A percentile compares a stretch with the other conserved stretches of the same genome.
These are phyloP conservation scores for Oxytorus armatus DNA, from an alignment of 2,888 invertebrate species.

Conservation along the genomic window DNA sequence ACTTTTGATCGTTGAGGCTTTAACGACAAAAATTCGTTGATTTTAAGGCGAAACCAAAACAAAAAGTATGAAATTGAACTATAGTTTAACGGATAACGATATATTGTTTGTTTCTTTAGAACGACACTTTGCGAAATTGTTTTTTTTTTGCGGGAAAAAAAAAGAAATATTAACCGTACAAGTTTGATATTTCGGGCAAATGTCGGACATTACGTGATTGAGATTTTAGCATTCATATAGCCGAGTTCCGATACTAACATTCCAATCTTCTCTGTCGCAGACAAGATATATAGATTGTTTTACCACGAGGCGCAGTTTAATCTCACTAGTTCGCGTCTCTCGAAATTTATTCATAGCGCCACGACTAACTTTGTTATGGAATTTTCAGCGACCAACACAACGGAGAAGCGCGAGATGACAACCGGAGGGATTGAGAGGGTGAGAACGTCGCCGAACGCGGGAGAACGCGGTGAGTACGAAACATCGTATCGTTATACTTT, in stretches of 20 bases:
- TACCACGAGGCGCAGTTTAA: slow-evolving; percentile 72
- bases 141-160: neutral
- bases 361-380: slow-evolving; percentile 81
- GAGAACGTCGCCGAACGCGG: too few relatives aligned
- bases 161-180: too few relatives aligned
- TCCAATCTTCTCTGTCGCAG: neutral
- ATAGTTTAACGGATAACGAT: too few relatives aligned
- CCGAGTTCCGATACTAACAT: neutral
- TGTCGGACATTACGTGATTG: too few relatives aligned
- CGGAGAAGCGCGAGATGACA: slow-evolving; percentile 68
- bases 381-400: slow-evolving; percentile 76
- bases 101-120: neutral
- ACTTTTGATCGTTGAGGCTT: too few relatives aligned
- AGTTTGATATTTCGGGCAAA: too few relatives aligned
- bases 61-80: too few relatives aligned
- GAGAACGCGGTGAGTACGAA: slow-evolving; percentile 39
- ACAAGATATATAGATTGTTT: slow-evolving; percentile 40
- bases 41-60: too few relatives aligned
- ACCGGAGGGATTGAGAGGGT: too few relatives aligned
- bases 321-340: slow-evolving; percentile 74
- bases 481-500: slow-evolving; percentile 55
- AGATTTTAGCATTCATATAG: neutral
- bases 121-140: neutral
- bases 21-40: too few relatives aligned
- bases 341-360: slow-evolving; percentile 83